Evolutionary conservation across 2,113 vertebrate genomes (phyloP).

Genomic region (Gasterosteus nipponicus): DNA sequence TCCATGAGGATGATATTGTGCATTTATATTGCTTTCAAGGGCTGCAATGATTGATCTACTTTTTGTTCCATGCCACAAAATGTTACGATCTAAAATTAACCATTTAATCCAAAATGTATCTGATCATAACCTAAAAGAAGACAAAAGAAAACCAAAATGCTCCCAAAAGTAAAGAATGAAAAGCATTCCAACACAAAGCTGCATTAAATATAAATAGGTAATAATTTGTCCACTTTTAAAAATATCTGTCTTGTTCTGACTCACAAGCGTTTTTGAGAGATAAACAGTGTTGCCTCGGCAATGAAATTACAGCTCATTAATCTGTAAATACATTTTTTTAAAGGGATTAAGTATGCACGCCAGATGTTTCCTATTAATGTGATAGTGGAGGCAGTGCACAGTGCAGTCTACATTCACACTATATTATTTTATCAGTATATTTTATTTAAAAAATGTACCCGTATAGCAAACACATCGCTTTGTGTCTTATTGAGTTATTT

Average conservation of each 20-base stretch:
- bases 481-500: not conserved
- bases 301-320: slow-evolving; percentile 13
- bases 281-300: slow-evolving; percentile 41
- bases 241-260: not conserved
- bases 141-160: not conserved
- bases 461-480: not conserved
- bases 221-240: not conserved
- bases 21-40: not conserved
- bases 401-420: not conserved
- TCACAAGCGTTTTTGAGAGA: not conserved
- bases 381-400: not conserved
- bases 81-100: not conserved
- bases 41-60: not conserved
- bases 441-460: not conserved
- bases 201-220: not conserved
- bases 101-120: not conserved
- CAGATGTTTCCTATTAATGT: not conserved
- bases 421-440: not conserved
- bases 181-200: slow-evolving; percentile 7
- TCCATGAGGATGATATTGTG: not conserved
- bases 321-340: not conserved
- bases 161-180: not conserved
- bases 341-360: not conserved
- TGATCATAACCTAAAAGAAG: not conserved
- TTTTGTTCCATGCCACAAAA: not conserved